phyloP scores from a whole-genome alignment of 2,113 vertebrate genomes.

The Nycticebus coucang region DNA sequence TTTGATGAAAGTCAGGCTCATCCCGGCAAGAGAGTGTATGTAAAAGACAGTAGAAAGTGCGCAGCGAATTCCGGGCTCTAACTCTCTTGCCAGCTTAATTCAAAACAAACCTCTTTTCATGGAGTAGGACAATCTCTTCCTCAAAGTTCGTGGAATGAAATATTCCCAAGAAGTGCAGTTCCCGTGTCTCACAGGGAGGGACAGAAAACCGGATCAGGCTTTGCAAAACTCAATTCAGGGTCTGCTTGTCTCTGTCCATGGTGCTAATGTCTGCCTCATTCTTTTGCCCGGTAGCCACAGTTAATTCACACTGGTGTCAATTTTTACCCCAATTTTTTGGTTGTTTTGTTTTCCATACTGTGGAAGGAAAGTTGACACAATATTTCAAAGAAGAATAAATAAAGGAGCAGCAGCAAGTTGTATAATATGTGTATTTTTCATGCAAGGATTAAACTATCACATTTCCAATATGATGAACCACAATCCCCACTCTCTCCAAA shows the following conservation, averaged over 20 bases:
- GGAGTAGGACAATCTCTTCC: neutral
- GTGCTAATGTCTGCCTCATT: constrained; percentile 69
- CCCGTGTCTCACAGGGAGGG: neutral
- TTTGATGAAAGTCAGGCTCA: constrained; percentile 16
- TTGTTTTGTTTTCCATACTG: neutral
- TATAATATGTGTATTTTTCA: neutral
- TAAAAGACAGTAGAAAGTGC: neutral
- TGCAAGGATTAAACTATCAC: constrained; percentile 6
- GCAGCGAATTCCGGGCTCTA: neutral
- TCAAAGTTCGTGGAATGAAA: constrained; percentile 30
- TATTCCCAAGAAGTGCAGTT: neutral
- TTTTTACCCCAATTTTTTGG: neutral
- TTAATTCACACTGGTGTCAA: neutral
- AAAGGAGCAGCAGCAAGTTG: neutral
- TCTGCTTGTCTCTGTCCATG: constrained; percentile 80
- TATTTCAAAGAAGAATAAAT: constrained; percentile 51
- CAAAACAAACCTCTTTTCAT: constrained; percentile 39
- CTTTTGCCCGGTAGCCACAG: neutral
- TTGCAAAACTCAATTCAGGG: neutral
- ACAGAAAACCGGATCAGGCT: neutral
- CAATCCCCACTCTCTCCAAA: neutral
- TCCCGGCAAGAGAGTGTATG: neutral
- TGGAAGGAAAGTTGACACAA: neutral
- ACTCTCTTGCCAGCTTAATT: neutral
- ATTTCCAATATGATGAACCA: constrained; percentile 21